phyloP scores from a whole-genome alignment of 2,888 invertebrate genomes.

The Dynastes maya region DNA sequence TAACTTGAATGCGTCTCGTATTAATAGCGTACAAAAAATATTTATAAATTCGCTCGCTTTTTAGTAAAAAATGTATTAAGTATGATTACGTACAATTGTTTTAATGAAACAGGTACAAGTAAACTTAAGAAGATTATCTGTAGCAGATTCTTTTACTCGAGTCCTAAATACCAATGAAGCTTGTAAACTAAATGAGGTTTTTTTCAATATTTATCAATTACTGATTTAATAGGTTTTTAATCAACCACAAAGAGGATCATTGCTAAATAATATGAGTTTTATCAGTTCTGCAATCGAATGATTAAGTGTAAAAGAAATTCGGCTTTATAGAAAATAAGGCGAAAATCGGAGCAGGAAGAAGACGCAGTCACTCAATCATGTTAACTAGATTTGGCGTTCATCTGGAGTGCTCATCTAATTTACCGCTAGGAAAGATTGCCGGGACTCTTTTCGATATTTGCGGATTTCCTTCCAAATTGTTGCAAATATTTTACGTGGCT shows the following conservation, averaged over 20 bases:
- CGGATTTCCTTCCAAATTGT: conserved; percentile 45
- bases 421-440: conserved; percentile 60
- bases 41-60: too few relatives aligned
- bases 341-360: conserved; percentile 33
- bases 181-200: too few relatives aligned
- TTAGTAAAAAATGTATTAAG: too few relatives aligned
- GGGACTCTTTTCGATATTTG: conserved; percentile 53
- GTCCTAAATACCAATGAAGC: too few relatives aligned
- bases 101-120: too few relatives aligned
- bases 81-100: too few relatives aligned
- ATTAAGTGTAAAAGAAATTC: conserved; percentile 29
- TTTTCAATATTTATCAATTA: too few relatives aligned
- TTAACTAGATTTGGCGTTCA: conserved; percentile 65
- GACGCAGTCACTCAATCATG: conserved; percentile 60
- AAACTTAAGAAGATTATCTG: too few relatives aligned
- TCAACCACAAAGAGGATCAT: conserved; percentile 2
- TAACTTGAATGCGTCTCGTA: too few relatives aligned
- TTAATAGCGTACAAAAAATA: too few relatives aligned
- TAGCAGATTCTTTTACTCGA: too few relatives aligned
- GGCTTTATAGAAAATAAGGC: conserved; percentile 28
- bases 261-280: conserved; percentile 35
- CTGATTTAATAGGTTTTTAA: not conserved
- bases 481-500: conserved; percentile 6
- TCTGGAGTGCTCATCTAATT: conserved; percentile 65
- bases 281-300: conserved; percentile 20